Base-by-base conservation (phyloP, 1,140 invertebrate genomes). In the Laodelphax striatellus region DNA sequence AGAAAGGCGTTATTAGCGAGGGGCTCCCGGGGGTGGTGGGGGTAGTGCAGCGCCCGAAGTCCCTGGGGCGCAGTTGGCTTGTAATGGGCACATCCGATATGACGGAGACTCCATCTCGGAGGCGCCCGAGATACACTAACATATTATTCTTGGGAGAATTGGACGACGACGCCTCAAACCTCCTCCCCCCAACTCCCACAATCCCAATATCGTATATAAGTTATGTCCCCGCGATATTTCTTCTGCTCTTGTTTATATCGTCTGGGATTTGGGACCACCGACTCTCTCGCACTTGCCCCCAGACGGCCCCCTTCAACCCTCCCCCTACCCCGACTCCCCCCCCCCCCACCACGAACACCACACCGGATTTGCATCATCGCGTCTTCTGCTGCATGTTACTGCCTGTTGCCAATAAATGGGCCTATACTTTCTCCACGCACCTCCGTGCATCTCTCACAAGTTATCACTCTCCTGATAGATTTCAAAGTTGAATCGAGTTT, bases 11-110 rank as follows among this genome's bases (percentile, higher is more conserved):
- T 38, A 38, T 38, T 38, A 38, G 34, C 34, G 34, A 38, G 34
- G 34, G 34, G 34, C 11, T 9, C 34, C 46, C 16, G 6, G 46
- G 16, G 46, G 16, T 50, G 16, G 21, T 22, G 16, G 46, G 46
- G 46, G 34, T 3, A 19, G 46, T 22, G 46, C 46, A 8, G 16
- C 21, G 46, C 46, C 21, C 6, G 16, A 50, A 22, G 16, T 50
- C 46, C 46, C 46, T 5, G 21, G 46, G 46, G 46, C 46, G 46
- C 46, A 50, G 46, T 50, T 50, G 16, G 16, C 46, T 50, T 50
- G 46, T 50, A 50, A 50, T 50, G 46, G 46, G 46, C 46, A 50
- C 46, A 50, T 50, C 46, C 46, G 46, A 50, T 50, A 50, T 50
- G 46, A 50, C 46, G 46, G 16, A 22, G 46, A 50, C 46, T 50